phyloP scores from a whole-genome alignment of 2,113 vertebrate genomes.

The Coturnix japonica region DNA sequence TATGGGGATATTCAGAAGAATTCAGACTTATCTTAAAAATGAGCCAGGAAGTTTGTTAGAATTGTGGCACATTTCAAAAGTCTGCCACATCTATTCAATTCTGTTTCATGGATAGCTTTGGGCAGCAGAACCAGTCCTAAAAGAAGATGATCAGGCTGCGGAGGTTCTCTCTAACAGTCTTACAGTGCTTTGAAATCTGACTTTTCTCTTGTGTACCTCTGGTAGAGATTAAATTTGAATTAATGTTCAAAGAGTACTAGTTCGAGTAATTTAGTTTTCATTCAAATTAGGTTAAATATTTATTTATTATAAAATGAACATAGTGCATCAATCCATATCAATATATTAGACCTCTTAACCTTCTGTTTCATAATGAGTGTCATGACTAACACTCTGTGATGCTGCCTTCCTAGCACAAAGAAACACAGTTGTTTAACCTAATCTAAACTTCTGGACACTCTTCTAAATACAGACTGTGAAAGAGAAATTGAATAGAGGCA shows the following conservation, averaged over 20 bases:
- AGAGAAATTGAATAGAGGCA: not conserved
- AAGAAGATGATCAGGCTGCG: not conserved
- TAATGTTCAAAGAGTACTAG: not conserved
- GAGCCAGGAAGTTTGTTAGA: not conserved
- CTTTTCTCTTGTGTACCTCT: not conserved
- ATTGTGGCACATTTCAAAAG: not conserved
- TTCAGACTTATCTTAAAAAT: not conserved
- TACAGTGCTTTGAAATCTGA: not conserved
- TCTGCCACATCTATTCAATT: not conserved
- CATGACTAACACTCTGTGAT: not conserved
- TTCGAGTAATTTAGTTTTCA: not conserved
- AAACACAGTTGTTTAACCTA: not conserved
- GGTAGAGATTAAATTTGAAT: not conserved
- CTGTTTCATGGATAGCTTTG: not conserved
- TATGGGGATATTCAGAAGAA: not conserved
- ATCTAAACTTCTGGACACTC: not conserved
- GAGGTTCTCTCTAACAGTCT: not conserved
- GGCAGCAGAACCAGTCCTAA: not conserved
- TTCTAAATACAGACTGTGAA: not conserved
- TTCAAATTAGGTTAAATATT: not conserved
- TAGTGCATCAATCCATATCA: not conserved
- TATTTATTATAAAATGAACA: not conserved
- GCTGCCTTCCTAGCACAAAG: not conserved
- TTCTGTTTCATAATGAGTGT: not conserved
- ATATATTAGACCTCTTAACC: not conserved